phyloP scores from a whole-genome alignment of 1,140 invertebrate species.

The Zaprionus lachaisei region DNA sequence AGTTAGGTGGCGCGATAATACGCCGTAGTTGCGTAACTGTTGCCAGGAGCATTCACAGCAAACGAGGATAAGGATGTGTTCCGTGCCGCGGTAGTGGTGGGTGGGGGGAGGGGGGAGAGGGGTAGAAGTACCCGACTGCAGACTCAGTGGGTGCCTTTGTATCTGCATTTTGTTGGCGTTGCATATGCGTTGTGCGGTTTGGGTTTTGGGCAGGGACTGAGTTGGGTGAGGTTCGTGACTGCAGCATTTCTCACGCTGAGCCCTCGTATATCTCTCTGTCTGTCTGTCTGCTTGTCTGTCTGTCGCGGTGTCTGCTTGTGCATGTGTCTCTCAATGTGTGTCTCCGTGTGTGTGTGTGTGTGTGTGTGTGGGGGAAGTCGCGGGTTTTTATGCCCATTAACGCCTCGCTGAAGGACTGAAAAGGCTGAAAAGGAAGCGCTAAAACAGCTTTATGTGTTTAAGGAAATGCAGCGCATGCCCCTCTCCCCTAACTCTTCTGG shows the following conservation, averaged over 20 bases:
- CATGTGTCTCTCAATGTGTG: not conserved
- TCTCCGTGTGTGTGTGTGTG: constrained; percentile 2
- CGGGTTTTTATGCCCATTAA: constrained; percentile 62
- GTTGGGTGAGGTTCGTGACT: constrained; percentile 46
- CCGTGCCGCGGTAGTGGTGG: not conserved
- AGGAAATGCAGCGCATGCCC: constrained; percentile 56
- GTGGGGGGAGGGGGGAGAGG: not conserved
- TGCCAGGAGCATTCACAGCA: constrained; percentile 39
- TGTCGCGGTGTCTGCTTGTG: constrained; percentile 2
- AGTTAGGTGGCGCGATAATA: constrained; percentile 56
- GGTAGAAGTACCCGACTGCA: not conserved
- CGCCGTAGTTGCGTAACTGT: constrained; percentile 55
- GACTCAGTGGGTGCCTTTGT: constrained; percentile 29
- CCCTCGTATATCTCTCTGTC: constrained; percentile 35
- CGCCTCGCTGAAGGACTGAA: constrained; percentile 52
- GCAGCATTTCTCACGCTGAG: constrained; percentile 56
- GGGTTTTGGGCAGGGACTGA: not conserved
- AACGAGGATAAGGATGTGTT: not conserved
- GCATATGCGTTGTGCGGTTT: constrained; percentile 26
- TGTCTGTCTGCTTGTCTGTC: not conserved
- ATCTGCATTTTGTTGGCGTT: constrained; percentile 57
- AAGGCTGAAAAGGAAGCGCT: constrained; percentile 61
- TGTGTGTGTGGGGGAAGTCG: not conserved
- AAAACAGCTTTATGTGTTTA: constrained; percentile 71
- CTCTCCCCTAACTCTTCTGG: not conserved